A percentile compares a stretch with the other conserved stretches of the same genome.
Evolutionary conservation across 2,888 invertebrate species (phyloP).

Genomic region (Andrena bucephala): DNA sequence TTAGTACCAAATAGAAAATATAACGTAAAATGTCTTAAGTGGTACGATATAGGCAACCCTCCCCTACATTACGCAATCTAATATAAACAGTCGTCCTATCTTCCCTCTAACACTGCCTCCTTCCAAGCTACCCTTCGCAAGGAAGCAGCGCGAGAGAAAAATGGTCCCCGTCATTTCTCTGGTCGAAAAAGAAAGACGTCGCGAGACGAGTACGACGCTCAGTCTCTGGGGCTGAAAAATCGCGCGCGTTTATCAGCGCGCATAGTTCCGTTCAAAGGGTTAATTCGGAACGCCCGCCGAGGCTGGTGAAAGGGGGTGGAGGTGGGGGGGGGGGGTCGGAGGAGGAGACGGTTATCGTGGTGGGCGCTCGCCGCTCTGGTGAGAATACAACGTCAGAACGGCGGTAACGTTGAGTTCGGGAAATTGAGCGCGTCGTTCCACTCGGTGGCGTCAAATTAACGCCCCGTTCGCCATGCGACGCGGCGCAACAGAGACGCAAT

Average conservation of each 20-base stretch:
- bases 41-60: too few relatives aligned
- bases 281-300: conserved; percentile 44
- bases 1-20: too few relatives aligned
- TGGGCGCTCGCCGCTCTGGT: conserved; percentile 15
- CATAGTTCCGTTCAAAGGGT: conserved; percentile 44
- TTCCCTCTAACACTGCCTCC: background rate
- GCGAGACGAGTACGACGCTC: background rate
- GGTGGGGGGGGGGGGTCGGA: too few relatives aligned
- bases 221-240: conserved; percentile 39
- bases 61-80: background rate
- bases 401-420: conserved; percentile 76
- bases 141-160: background rate
- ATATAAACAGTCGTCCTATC: background rate
- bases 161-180: background rate
- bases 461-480: conserved; percentile 67
- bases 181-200: background rate
- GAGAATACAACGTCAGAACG: conserved; percentile 40
- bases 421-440: conserved; percentile 81
- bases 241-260: conserved; percentile 47
- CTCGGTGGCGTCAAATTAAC: conserved; percentile 81
- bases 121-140: background rate
- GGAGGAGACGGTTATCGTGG: conserved; percentile 35
- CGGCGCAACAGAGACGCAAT: conserved; percentile 77
- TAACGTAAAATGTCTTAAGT: too few relatives aligned
- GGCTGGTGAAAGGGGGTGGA: background rate